phyloP scores from a whole-genome alignment of 2,113 vertebrate genomes.

The Neopipo cinnamomea region DNA sequence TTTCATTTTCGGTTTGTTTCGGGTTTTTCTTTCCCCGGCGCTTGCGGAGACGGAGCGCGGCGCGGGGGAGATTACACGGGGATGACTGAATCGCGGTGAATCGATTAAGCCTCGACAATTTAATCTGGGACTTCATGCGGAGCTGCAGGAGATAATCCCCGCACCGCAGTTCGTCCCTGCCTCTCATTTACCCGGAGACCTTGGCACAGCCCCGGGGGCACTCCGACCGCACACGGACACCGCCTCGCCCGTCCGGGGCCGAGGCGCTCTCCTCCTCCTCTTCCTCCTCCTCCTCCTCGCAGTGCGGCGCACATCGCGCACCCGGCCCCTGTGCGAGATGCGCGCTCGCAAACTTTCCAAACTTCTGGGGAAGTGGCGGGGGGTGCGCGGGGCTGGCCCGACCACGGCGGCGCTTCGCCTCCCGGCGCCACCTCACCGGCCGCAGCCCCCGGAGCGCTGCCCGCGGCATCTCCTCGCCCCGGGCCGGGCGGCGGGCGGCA shows the following conservation, averaged over 20 bases:
- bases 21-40: background rate
- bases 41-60: background rate
- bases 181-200: background rate
- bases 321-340: background rate
- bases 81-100: background rate
- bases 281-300: background rate
- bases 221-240: background rate
- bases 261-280: background rate
- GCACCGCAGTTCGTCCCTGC: background rate
- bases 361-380: background rate
- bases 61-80: background rate
- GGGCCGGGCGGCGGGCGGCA: background rate
- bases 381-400: background rate
- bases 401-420: background rate
- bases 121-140: background rate
- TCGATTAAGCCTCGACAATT: background rate
- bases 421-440: background rate
- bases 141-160: background rate
- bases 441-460: background rate
- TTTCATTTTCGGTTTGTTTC: background rate
- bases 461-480: background rate
- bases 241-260: background rate
- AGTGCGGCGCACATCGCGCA: background rate
- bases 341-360: constrained; percentile 34
- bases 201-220: background rate